These are phyloP conservation scores for Apocheima hispidaria DNA, from an alignment of 2,888 invertebrate species.

Conservation along the genomic window DNA sequence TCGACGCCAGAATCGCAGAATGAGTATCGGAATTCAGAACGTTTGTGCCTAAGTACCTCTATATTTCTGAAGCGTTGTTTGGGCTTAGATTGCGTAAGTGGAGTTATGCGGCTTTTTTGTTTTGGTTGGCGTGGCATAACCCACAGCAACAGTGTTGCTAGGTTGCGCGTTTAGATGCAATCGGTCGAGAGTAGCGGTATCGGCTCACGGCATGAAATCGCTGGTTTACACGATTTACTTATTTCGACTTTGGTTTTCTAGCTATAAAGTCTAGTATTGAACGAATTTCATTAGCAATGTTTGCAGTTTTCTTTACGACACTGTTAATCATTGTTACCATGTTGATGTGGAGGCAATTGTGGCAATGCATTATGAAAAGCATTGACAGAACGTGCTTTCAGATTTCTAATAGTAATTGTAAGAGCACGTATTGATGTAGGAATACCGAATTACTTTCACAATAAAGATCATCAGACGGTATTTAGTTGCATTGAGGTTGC, in stretches of 20 bases:
- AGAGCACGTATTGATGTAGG: conserved; percentile 6
- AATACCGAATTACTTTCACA: conserved; percentile 14
- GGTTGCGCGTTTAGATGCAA: conserved; percentile 68
- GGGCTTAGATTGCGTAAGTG: conserved; percentile 60
- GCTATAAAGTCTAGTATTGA: neutral
- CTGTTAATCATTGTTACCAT: conserved; percentile 8
- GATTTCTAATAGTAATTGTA: neutral
- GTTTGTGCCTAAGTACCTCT: conserved; percentile 21
- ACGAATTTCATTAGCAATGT: neutral
- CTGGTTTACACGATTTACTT: conserved; percentile 2
- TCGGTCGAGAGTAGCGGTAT: conserved; percentile 26
- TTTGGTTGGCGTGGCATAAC: conserved; percentile 72
- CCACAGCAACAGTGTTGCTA: conserved; percentile 61
- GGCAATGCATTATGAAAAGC: conserved; percentile 8
- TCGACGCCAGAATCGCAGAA: too few relatives aligned
- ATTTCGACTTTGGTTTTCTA: neutral
- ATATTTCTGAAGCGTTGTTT: conserved; percentile 62
- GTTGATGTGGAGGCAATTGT: conserved; percentile 4
- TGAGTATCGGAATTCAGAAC: neutral
- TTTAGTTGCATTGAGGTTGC: conserved; percentile 20
- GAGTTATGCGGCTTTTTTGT: conserved; percentile 51
- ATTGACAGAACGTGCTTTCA: conserved; percentile 14
- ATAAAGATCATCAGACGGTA: conserved; percentile 14
- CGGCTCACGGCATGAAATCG: conserved; percentile 5
- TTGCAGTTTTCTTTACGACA: conserved; percentile 15